Conservation (phyloP, 2,113 vertebrate genomes). For the Tetraodon nigroviridis region DNA sequence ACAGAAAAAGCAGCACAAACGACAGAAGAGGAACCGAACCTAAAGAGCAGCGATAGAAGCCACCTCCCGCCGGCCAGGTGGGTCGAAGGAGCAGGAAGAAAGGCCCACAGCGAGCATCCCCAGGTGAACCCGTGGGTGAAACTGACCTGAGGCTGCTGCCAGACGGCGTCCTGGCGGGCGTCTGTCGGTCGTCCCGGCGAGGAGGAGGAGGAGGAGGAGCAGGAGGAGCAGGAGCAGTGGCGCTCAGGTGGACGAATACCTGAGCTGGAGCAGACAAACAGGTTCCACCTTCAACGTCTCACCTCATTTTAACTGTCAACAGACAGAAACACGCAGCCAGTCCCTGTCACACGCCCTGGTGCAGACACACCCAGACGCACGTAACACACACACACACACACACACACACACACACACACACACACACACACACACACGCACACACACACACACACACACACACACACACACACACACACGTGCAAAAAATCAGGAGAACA, state of each 20-base stretch:
- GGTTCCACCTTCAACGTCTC: constrained; percentile 49
- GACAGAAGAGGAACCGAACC: background rate
- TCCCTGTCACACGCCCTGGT: constrained; percentile 3
- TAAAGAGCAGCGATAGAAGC: too few relatives aligned
- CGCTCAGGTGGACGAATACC: constrained; percentile 18
- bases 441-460: too few relatives aligned
- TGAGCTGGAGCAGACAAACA: constrained; percentile 54
- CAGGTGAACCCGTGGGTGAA: background rate
- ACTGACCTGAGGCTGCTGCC: constrained; percentile 45
- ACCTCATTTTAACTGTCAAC: constrained; percentile 13
- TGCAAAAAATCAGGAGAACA: too few relatives aligned
- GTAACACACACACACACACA: background rate
- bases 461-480: too few relatives aligned
- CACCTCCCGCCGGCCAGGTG: too few relatives aligned
- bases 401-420: too few relatives aligned
- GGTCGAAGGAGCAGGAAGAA: background rate
- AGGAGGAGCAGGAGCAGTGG: too few relatives aligned
- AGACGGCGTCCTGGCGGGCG: background rate
- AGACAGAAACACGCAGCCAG: constrained; percentile 1
- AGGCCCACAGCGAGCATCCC: background rate
- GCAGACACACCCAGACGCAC: background rate
- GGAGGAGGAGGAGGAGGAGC: too few relatives aligned
- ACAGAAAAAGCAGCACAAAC: background rate
- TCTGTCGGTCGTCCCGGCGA: background rate
- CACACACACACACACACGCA: too few relatives aligned